Evolutionary conservation across 2,113 vertebrate species (phyloP), one percentile per base, ranked within the genome.

Genomic region (Thunnus thynnus): DNA sequence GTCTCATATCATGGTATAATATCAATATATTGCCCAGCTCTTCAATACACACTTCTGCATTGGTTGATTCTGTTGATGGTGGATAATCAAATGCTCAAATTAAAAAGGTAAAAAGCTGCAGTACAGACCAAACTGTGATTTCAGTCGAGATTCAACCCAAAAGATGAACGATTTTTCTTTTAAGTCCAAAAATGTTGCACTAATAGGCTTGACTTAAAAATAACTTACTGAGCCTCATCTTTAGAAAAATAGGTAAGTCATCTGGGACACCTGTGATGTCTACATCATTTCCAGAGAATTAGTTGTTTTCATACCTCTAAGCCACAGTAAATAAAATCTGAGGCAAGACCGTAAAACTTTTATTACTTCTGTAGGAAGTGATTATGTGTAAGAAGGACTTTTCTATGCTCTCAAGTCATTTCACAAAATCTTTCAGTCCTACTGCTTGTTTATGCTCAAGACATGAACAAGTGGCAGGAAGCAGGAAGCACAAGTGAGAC

Each of bases 401-500:
- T 76, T 87, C 4, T 16, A 4, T 22, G 55, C 14, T 44, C 50
- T 57, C 14, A 25, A 60, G 52, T 72, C 48, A 54, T 76, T 76
- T 50, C 62, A 30, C 30, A 60, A 65, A 61, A 32, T 73, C 51
- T 71, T 76, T 65, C 51, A 56, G 60, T 41, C 75, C 9, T 64
- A 44, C 64, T 44, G 46, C 41, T 54, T 60, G 51, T 72, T 85
- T 85, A 80, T 32, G 76, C 54, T 67, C 16, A 47, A 25, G 46
- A 20, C 57, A 44, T 78, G 60, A 79, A 60, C 61, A 84, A 30
- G 18, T n/a, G 73, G 30, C 22, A 65, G 58, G 17, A 65, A 2
- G 56, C 47, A 25, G 63, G 17, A 65, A 2, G 56, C 47, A 25
- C 54, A 47, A 13, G 48, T 27, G 17, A 66, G 47, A 91, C 95